phyloP scores from a whole-genome alignment of 2,888 invertebrate species.

The Drosophila nr. medialis region DNA sequence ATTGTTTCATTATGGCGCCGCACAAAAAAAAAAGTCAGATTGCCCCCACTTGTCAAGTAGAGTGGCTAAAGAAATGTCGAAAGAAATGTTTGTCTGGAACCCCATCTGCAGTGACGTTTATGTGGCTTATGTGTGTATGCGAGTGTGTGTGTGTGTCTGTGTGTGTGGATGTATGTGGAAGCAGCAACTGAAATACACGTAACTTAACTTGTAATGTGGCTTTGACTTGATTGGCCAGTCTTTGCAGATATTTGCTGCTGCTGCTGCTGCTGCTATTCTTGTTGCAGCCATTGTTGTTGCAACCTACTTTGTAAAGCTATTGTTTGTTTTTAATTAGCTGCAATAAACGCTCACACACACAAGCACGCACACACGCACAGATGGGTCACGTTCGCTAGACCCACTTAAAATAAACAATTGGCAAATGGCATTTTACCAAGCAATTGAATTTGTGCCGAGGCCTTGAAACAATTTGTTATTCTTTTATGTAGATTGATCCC shows the following conservation, averaged over 20 bases:
- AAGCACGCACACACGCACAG: constrained; percentile 24
- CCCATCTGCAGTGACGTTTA: constrained; percentile 10
- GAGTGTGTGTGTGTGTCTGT: neutral
- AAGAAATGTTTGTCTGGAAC: constrained; percentile 43
- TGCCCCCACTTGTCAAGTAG: constrained; percentile 43
- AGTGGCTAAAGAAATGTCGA: constrained; percentile 54
- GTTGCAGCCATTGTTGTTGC: constrained; percentile 62
- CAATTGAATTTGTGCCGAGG: constrained; percentile 74
- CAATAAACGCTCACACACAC: constrained; percentile 66
- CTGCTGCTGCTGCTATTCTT: constrained; percentile 23
- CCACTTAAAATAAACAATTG: constrained; percentile 80
- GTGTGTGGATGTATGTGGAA: constrained; percentile 7
- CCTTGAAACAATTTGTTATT: constrained; percentile 78
- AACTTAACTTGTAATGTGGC: constrained; percentile 30
- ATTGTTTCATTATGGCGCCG: constrained; percentile 81
- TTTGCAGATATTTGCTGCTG: constrained; percentile 32
- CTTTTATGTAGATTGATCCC: constrained; percentile 49
- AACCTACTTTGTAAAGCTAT: constrained; percentile 76
- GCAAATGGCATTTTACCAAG: constrained; percentile 73
- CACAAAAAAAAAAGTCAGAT: constrained; percentile 60
- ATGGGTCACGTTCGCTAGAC: constrained; percentile 50
- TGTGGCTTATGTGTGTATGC: constrained; percentile 9
- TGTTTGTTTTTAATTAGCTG: constrained; percentile 83
- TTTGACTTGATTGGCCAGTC: constrained; percentile 70
- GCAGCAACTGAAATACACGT: constrained; percentile 7